Conservation (phyloP, 2,797 vertebrate genomes). For the Melanotaenia parkinsoni region DNA sequence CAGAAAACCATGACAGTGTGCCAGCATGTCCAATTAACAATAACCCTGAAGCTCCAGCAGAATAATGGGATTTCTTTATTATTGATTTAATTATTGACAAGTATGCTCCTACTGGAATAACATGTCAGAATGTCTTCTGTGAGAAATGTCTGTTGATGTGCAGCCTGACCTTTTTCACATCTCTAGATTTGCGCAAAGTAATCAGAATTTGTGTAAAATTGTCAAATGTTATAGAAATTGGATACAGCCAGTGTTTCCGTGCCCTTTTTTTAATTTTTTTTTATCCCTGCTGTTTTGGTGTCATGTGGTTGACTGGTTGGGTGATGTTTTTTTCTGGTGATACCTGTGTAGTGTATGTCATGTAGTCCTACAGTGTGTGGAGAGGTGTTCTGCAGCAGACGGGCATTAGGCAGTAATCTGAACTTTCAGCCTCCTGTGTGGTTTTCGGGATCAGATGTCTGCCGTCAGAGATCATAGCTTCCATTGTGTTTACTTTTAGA, state of each 20-base stretch:
- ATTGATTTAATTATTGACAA: background rate
- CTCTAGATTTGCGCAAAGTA: background rate
- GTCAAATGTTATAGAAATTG: background rate
- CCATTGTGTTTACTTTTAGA: slow-evolving; percentile 77
- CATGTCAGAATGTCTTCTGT: background rate
- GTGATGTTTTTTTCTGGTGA: slow-evolving; percentile 20
- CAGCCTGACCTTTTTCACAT: background rate
- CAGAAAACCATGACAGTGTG: background rate
- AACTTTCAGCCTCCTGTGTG: slow-evolving; percentile 68
- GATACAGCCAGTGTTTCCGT: background rate
- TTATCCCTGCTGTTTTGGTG: background rate
- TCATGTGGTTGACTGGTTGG: background rate
- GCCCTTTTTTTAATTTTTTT: background rate
- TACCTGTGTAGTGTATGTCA: slow-evolving; percentile 15
- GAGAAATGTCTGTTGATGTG: background rate
- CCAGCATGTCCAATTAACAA: background rate
- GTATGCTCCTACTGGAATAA: background rate
- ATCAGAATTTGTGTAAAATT: background rate
- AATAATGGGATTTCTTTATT: slow-evolving; percentile 14
- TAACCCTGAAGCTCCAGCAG: slow-evolving; percentile 1
- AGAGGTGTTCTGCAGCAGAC: slow-evolving; percentile 58
- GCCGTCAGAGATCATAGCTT: slow-evolving; percentile 80
- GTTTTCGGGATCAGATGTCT: slow-evolving; percentile 75
- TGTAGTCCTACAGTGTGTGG: slow-evolving; percentile 15
- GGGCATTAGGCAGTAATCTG: slow-evolving; percentile 75